Percentiles rank a stretch among this genome's conserved stretches.
phyloP scores from a whole-genome alignment of 2,113 vertebrate species.

The Gorsachius goisagi region DNA sequence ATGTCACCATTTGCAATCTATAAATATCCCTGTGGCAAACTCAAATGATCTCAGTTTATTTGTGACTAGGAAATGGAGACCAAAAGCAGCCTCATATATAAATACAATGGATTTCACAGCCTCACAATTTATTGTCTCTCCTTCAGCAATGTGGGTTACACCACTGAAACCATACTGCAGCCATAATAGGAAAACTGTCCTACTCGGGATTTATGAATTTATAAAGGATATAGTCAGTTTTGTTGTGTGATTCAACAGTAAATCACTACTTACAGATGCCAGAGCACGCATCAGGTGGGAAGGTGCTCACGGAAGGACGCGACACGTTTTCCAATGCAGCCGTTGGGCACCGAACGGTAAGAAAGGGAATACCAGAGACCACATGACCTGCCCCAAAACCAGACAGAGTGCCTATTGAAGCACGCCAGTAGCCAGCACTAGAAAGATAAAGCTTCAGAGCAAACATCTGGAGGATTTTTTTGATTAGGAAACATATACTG shows the following conservation, averaged over 20 bases:
- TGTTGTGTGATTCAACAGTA: background rate
- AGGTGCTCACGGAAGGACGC: background rate
- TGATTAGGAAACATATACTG: background rate
- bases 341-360: rapidly evolving
- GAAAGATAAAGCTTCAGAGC: background rate
- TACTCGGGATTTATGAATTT: conserved; percentile 45
- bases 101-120: conserved; percentile 39
- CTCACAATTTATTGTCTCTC: conserved; percentile 34
- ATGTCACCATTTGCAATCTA: conserved; percentile 35
- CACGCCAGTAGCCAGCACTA: background rate
- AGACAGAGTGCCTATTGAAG: background rate
- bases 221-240: conserved; percentile 21
- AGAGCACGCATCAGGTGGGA: background rate
- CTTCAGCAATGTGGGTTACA: background rate
- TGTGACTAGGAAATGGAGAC: conserved; percentile 34
- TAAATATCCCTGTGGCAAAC: conserved; percentile 24
- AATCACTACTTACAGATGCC: conserved; percentile 27
- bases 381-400: background rate
- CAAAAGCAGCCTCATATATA: conserved; percentile 28
- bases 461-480: background rate
- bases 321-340: background rate
- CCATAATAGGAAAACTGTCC: conserved; percentile 50
- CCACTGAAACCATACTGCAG: conserved; percentile 36
- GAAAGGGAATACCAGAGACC: background rate
- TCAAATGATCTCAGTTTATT: conserved; percentile 19